A percentile compares a stretch with the other conserved stretches of the same genome.
phyloP scores from a whole-genome alignment of 2,888 invertebrate genomes.

The Aleiodes testaceus region DNA sequence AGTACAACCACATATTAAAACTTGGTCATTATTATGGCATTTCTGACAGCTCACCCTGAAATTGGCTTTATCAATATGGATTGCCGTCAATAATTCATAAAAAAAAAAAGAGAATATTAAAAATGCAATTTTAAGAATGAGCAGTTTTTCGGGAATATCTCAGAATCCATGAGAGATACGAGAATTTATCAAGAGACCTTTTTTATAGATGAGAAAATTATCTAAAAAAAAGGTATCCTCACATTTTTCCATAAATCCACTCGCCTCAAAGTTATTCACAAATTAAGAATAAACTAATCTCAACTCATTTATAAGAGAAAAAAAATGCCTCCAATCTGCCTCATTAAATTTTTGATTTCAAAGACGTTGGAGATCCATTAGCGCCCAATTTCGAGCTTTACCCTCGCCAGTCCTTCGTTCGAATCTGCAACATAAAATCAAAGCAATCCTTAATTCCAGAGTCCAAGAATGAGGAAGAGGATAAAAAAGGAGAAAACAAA shows the following conservation, averaged over 20 bases:
- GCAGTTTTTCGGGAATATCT: background rate
- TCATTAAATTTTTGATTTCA: slow-evolving; percentile 49
- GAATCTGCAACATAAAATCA: slow-evolving; percentile 61
- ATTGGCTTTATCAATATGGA: slow-evolving; percentile 25
- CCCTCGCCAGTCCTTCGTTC: slow-evolving; percentile 63
- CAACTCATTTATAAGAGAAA: no score
- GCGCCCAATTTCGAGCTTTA: slow-evolving; percentile 49
- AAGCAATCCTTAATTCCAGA: background rate
- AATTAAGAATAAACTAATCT: no score
- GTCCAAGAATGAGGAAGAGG: background rate
- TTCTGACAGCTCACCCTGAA: slow-evolving; percentile 59
- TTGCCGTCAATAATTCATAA: background rate
- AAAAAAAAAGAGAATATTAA: no score
- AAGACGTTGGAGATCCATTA: slow-evolving; percentile 46
- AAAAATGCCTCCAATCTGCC: slow-evolving; percentile 10
- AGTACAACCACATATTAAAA: slow-evolving; percentile 70
- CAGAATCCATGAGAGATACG: background rate
- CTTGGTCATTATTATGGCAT: slow-evolving; percentile 73
- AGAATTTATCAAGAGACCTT: background rate
- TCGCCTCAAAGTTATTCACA: no score
- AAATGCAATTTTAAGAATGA: background rate
- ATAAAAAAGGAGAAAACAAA: background rate
- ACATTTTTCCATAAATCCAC: no score
- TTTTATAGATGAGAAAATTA: no score
- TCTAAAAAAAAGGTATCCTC: no score